Conservation (phyloP, 2,888 invertebrate species). For the Cremastobaeus sp. region DNA sequence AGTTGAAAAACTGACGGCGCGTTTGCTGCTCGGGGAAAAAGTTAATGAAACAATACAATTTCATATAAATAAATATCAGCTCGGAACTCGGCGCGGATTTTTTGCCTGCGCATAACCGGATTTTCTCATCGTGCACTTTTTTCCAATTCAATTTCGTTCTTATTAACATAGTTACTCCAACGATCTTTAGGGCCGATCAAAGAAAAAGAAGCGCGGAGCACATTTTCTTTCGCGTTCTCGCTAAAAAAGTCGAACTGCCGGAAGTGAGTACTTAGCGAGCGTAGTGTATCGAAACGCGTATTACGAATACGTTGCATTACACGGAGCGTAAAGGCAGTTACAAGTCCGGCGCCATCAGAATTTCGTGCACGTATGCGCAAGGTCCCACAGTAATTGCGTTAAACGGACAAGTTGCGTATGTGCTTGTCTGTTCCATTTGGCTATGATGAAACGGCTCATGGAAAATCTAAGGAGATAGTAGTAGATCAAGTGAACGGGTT, state of each 20-base stretch:
- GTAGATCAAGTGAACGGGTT: constrained; percentile 17
- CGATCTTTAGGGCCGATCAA: constrained; percentile 39
- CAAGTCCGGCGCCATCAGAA: constrained; percentile 64
- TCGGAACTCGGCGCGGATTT: constrained; percentile 1
- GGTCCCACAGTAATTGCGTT: constrained; percentile 72
- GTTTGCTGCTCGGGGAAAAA: neutral
- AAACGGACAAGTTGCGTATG: constrained; percentile 71
- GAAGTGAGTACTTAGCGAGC: constrained; percentile 56
- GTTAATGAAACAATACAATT: neutral
- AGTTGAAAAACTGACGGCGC: too few species aligned
- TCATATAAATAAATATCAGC: neutral
- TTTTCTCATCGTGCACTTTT: constrained; percentile 31
- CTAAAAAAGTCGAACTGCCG: constrained; percentile 52
- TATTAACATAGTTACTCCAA: constrained; percentile 47
- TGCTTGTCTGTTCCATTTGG: constrained; percentile 61
- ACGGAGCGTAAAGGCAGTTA: constrained; percentile 57
- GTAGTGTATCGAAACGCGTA: constrained; percentile 59
- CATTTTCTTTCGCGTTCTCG: constrained; percentile 51
- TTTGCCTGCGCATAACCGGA: constrained; percentile 12
- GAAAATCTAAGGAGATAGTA: constrained; percentile 33
- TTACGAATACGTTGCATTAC: constrained; percentile 55
- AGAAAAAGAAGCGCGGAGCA: constrained; percentile 35
- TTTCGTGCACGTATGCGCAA: constrained; percentile 71
- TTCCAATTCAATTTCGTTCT: constrained; percentile 45
- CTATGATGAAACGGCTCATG: constrained; percentile 52